Conservation (phyloP, 1,140 invertebrate genomes). For the Penaeus japonicus region DNA sequence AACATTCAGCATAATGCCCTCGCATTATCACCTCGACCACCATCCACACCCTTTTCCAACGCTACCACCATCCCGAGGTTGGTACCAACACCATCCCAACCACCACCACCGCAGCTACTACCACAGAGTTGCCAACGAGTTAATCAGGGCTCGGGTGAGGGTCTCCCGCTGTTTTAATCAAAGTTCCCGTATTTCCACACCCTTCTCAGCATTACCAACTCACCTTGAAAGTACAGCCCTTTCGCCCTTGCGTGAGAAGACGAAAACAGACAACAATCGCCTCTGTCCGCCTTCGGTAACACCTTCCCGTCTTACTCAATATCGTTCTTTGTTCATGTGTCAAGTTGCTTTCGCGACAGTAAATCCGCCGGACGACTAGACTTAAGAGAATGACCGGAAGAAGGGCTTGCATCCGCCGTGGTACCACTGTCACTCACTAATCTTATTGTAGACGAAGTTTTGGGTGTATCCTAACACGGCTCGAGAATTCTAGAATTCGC, state of each 20-base stretch:
- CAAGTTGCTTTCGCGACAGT: too few relatives aligned
- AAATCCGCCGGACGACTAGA: too few relatives aligned
- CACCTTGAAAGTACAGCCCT: neutral
- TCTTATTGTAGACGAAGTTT: slow-evolving; percentile 35
- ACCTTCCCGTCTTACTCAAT: too few relatives aligned
- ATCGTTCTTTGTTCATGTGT: too few relatives aligned
- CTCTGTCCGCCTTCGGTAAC: too few relatives aligned
- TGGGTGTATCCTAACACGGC: slow-evolving; percentile 28
- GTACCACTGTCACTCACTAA: slow-evolving; percentile 35
- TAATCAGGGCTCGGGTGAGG: slow-evolving; percentile 38
- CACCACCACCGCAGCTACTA: neutral
- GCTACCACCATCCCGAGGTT: neutral
- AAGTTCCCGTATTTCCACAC: slow-evolving; percentile 49
- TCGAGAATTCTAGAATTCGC: slow-evolving; percentile 13
- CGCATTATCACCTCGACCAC: too few relatives aligned
- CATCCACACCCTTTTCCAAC: neutral
- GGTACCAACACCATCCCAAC: slow-evolving; percentile 19
- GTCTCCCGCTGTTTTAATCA: slow-evolving; percentile 46
- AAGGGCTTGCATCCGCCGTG: neutral
- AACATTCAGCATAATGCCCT: too few relatives aligned
- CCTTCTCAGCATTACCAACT: slow-evolving; percentile 45
- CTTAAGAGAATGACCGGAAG: too few relatives aligned
- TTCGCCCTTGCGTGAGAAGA: neutral
- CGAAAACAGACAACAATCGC: too few relatives aligned
- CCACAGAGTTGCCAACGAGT: slow-evolving; percentile 30